Evolutionary conservation across 2,113 vertebrate genomes (phyloP), one percentile per base, ranked within the genome.

Genomic region (Peromyscus californicus): DNA sequence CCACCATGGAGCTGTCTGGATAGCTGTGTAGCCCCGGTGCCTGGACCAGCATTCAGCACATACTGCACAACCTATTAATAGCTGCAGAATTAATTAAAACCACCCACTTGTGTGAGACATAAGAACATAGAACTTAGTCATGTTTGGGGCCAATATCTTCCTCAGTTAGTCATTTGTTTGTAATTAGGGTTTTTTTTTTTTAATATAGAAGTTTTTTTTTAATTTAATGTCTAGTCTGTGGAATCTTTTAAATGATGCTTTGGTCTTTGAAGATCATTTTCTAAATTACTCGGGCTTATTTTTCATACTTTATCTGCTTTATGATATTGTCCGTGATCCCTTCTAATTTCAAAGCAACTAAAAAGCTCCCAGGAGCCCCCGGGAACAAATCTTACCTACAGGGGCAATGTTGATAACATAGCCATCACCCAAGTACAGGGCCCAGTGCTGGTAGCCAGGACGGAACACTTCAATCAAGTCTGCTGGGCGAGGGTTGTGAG

Each of bases 391-490:
- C 99, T 99, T 98, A 99, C 99, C 99, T 95, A 99, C 96, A 24
- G 99, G 99, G 1, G 99, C 99, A 79, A 99, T 97, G 42, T 99
- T 99, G 98, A 99, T 98, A 97, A 99, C 98, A 94, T 99, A 99
- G 59, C 99, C 99, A 1, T 99, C 99, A 91, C 99, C 99, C 97
- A 99, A 79, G 98, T 99, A 99, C 42, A 99, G 98, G 16, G 99
- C 99, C 99, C 99, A 99, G 98, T 99, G 99, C 98, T 99, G 99
- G 98, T 99, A 99, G 75, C 98, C 98, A 17, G 98, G 98, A 92
- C 99, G 98, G 96, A 99, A 99, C 95, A 99, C 99, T 98, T 99
- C 99, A 22, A 99, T 99, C 96, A 99, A 99, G 98, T 99, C 99
- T 95, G 99, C 99, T 0, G 99, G 99, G 94, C 98, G 96, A 42